These are phyloP conservation scores for Beroe forskalii DNA, from an alignment of 37 sponge, comb jelly and placozoan species.

Conservation along the genomic window DNA sequence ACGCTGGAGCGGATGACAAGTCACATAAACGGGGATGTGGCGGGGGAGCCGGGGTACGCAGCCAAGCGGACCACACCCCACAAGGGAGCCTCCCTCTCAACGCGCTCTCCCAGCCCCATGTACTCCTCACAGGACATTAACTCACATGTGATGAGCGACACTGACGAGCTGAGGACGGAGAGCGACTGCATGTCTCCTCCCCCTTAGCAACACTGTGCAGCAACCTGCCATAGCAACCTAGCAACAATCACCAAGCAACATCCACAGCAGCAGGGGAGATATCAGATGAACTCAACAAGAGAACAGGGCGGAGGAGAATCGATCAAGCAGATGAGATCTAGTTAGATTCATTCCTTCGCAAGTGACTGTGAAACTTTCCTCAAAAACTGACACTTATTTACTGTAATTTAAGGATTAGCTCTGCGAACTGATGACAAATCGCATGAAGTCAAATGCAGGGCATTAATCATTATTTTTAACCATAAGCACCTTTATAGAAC, in stretches of 20 bases:
- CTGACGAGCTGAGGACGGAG: slow-evolving; percentile 62
- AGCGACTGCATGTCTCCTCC: slow-evolving; percentile 5
- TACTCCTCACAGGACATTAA: slow-evolving; percentile 22
- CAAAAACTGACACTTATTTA: no score
- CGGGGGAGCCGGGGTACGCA: background rate
- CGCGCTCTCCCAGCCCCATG: slow-evolving; percentile 53
- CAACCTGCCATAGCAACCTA: background rate
- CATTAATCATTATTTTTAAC: background rate
- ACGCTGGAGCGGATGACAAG: slow-evolving; percentile 48
- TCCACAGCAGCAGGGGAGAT: background rate
- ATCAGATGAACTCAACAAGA: background rate
- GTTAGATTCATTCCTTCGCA: no score
- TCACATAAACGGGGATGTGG: background rate
- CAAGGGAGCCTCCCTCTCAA: slow-evolving; percentile 42
- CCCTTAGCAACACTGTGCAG: background rate
- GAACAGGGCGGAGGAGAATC: background rate
- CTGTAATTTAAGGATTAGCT: no score
- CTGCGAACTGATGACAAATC: no score
- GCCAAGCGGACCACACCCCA: background rate
- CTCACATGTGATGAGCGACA: slow-evolving; percentile 1
- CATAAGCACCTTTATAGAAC: background rate
- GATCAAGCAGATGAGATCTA: no score
- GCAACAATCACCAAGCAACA: background rate
- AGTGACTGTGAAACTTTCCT: no score
- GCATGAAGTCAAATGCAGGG: no score